phyloP scores from a whole-genome alignment of 2,888 invertebrate genomes.

The Sinhomidia bicolor region DNA sequence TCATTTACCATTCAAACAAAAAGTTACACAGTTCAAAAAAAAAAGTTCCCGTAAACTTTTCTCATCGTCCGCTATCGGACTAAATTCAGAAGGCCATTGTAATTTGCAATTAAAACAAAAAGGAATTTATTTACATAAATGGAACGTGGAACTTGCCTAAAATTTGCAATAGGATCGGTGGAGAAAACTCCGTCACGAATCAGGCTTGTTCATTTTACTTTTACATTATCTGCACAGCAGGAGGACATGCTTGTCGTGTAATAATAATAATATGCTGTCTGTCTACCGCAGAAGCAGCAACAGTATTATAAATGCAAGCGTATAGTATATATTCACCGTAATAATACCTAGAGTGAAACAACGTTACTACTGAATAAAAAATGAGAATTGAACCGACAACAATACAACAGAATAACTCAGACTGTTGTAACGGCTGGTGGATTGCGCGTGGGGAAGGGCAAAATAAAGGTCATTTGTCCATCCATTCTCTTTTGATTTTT shows the following conservation, averaged over 20 bases:
- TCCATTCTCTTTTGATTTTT: background rate
- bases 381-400: background rate
- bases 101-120: conserved; percentile 25
- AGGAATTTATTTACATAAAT: conserved; percentile 4
- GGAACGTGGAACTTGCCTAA: too few species aligned
- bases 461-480: conserved; percentile 32
- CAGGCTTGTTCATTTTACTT: too few species aligned
- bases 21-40: too few species aligned
- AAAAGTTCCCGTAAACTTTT: background rate
- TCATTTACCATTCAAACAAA: background rate
- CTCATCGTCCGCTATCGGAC: background rate
- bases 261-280: background rate
- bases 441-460: background rate
- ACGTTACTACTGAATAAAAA: background rate
- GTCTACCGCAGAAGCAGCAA: background rate
- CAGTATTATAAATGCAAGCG: background rate
- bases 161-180: too few species aligned
- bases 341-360: too few species aligned
- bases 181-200: too few species aligned
- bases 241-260: too few species aligned
- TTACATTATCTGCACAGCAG: background rate
- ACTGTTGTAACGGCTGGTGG: background rate
- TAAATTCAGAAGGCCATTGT: background rate
- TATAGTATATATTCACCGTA: background rate
- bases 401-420: background rate